Evolutionary conservation across 2,797 vertebrate genomes (phyloP).

Genomic region (Hoplostethus atlanticus): DNA sequence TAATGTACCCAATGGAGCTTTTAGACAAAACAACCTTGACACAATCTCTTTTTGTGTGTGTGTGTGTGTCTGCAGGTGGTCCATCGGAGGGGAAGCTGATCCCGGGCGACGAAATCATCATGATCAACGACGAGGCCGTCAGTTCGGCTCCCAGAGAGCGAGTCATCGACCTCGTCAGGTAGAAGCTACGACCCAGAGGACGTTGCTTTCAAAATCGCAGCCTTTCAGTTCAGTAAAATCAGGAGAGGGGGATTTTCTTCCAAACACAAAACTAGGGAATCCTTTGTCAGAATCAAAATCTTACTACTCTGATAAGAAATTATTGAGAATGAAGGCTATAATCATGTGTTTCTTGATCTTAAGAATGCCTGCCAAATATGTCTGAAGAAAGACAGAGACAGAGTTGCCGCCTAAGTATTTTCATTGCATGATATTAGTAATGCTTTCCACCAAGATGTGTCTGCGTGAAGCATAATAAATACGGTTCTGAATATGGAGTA

Average conservation of each 20-base stretch:
- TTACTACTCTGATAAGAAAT: no score
- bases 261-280: no score
- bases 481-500: background rate
- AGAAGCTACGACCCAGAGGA: conserved; percentile 15
- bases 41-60: conserved; percentile 6
- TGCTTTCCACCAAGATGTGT: background rate
- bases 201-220: no score
- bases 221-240: no score
- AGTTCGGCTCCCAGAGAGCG: conserved; percentile 93
- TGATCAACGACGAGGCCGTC: conserved; percentile 96
- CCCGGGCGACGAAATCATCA: conserved; percentile 95
- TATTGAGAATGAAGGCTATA: no score
- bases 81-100: conserved; percentile 95
- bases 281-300: no score
- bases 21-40: no score
- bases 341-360: no score
- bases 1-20: no score
- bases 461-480: conserved; percentile 1
- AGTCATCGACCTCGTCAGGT: conserved; percentile 98
- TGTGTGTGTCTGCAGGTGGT: conserved; percentile 81
- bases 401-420: background rate
- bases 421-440: conserved; percentile 10
- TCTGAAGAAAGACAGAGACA: no score
- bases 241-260: no score
- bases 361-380: no score